phyloP scores from a whole-genome alignment of 2,888 invertebrate genomes.

The Kuschelorhynchus macadamiae region DNA sequence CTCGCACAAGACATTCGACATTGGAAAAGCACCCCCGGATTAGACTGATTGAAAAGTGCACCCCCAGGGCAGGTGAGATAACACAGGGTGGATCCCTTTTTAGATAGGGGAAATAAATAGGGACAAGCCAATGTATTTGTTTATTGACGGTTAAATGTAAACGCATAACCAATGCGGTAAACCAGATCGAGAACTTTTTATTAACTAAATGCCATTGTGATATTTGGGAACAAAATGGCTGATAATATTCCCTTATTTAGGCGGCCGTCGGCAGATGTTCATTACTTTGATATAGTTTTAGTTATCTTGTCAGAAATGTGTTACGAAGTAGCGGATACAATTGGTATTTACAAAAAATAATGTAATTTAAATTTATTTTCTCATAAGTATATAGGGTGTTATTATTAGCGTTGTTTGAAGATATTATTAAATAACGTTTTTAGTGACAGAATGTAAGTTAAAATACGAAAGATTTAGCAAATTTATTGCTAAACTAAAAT shows the following conservation, averaged over 20 bases:
- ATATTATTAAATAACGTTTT: too few relatives aligned
- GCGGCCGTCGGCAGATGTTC: constrained; percentile 53
- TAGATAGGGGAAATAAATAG: constrained; percentile 41
- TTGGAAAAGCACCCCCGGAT: constrained; percentile 28
- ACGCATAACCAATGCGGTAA: constrained; percentile 57
- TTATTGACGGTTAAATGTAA: constrained; percentile 60
- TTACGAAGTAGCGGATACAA: too few relatives aligned
- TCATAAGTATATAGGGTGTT: too few relatives aligned
- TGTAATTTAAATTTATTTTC: too few relatives aligned
- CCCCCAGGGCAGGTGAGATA: constrained; percentile 61
- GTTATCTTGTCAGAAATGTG: too few relatives aligned
- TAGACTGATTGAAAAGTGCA: constrained; percentile 61
- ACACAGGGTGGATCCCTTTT: constrained; percentile 52
- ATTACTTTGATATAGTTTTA: constrained; percentile 14
- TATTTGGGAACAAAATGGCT: constrained; percentile 42
- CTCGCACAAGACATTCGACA: constrained; percentile 33
- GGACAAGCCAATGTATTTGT: constrained; percentile 61
- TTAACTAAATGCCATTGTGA: constrained; percentile 59
- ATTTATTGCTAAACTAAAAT: too few relatives aligned
- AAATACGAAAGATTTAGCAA: too few relatives aligned
- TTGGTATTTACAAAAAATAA: too few relatives aligned
- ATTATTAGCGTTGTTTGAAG: too few relatives aligned
- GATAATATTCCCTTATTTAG: constrained; percentile 19
- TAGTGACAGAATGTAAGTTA: too few relatives aligned
- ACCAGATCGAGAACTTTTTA: constrained; percentile 53